Conservation (phyloP, 2,113 vertebrate species). For the Pipa parva region DNA sequence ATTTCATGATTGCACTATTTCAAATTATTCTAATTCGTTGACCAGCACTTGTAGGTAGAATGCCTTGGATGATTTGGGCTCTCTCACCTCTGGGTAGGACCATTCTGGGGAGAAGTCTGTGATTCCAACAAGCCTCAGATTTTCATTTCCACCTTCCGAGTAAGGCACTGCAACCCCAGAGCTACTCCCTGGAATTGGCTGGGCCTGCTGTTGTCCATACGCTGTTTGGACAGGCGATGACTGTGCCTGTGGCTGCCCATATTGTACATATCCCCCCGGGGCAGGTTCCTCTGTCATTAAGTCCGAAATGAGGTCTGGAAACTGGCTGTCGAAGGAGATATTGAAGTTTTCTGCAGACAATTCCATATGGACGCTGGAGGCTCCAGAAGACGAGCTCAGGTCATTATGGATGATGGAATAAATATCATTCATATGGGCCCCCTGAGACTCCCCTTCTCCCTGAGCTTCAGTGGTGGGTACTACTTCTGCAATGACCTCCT, state of each 20-base stretch:
- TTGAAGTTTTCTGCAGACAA: conserved; percentile 58
- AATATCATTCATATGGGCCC: conserved; percentile 29
- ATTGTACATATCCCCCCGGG: conserved; percentile 21
- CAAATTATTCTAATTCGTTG: no score
- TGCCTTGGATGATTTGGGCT: no score
- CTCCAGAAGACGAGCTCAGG: conserved; percentile 12
- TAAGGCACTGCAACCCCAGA: neutral
- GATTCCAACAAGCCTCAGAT: conserved; percentile 62
- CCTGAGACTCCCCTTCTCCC: neutral
- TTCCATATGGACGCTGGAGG: conserved; percentile 25
- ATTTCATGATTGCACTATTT: no score
- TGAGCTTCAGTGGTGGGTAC: neutral
- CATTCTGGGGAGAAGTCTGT: conserved; percentile 89
- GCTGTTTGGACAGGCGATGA: neutral
- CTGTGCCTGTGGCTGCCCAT: conserved; percentile 45
- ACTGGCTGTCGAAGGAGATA: conserved; percentile 76
- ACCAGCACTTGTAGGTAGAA: no score
- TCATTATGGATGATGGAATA: conserved; percentile 47
- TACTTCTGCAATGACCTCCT: neutral
- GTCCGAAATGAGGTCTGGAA: conserved; percentile 83
- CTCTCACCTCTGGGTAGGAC: conserved; percentile 83
- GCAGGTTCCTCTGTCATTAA: conserved; percentile 66
- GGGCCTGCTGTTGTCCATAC: neutral
- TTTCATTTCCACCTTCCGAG: neutral
- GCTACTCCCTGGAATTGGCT: neutral